Conservation (phyloP, 2,888 invertebrate genomes). For the Chelonus formosanus region DNA sequence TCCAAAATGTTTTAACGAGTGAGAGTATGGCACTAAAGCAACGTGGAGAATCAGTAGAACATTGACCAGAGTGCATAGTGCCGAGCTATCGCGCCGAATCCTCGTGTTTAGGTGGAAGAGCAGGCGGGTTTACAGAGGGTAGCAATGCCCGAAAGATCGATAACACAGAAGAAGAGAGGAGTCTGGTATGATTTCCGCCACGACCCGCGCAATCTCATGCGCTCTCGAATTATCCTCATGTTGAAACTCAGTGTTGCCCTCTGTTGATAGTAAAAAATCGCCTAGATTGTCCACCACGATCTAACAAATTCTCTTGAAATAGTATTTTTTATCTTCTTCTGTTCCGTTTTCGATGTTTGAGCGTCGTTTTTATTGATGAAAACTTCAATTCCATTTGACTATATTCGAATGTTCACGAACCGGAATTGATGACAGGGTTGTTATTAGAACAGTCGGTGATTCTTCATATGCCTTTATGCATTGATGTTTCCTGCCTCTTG, state of each 20-base stretch:
- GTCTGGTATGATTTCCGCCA: slow-evolving; percentile 34
- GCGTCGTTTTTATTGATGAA: too few relatives aligned
- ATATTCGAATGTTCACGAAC: not conserved
- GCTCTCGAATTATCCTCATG: slow-evolving; percentile 35
- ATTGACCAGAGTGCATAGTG: slow-evolving; percentile 39
- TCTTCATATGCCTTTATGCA: not conserved
- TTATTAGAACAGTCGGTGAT: not conserved
- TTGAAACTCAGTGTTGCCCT: slow-evolving; percentile 1
- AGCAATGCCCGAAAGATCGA: slow-evolving; percentile 47
- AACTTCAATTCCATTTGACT: not conserved
- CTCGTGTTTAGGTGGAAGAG: slow-evolving; percentile 40
- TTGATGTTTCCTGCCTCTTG: not conserved
- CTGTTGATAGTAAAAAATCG: not conserved
- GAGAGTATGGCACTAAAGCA: slow-evolving; percentile 41
- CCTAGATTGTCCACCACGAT: not conserved
- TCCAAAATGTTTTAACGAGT: slow-evolving; percentile 24
- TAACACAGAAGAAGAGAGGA: slow-evolving; percentile 37
- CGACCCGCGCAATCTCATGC: slow-evolving; percentile 45
- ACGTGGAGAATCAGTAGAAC: slow-evolving; percentile 47
- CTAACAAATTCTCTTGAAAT: not conserved
- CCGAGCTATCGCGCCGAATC: slow-evolving; percentile 39
- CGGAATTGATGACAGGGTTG: slow-evolving; percentile 1
- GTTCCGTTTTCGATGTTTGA: not conserved
- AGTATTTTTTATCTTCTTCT: not conserved
- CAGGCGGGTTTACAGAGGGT: slow-evolving; percentile 33